Evolutionary conservation across 1,140 invertebrate species (phyloP).

Genomic region (Drosophila lacertosa): DNA sequence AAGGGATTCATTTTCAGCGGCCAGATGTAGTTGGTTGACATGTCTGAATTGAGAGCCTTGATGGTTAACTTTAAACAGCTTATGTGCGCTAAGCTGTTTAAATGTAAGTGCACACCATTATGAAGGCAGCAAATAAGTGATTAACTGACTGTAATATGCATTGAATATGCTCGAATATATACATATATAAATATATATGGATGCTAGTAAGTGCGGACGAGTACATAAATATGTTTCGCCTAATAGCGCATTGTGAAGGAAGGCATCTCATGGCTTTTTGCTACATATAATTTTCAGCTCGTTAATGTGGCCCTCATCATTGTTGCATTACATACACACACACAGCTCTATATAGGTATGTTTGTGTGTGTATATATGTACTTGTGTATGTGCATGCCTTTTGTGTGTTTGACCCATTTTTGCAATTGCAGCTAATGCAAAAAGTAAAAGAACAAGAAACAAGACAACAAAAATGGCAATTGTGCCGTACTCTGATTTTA

Average conservation of each 20-base stretch:
- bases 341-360: not conserved
- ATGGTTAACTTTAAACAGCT: too few species aligned
- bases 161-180: slow-evolving; percentile 8
- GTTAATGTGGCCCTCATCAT: slow-evolving; percentile 44
- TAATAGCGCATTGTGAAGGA: slow-evolving; percentile 22
- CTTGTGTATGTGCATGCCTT: slow-evolving; percentile 26
- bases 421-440: slow-evolving; percentile 28
- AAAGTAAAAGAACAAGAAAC: too few species aligned
- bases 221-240: slow-evolving; percentile 32
- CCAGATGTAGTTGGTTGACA: too few species aligned
- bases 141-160: slow-evolving; percentile 1
- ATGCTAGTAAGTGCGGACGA: slow-evolving; percentile 2
- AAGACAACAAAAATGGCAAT: slow-evolving; percentile 21
- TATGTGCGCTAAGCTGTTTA: too few species aligned
- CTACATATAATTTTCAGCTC: slow-evolving; percentile 17
- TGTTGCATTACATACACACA: slow-evolving; percentile 10
- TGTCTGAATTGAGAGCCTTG: too few species aligned
- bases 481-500: not conserved
- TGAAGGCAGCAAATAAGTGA: too few species aligned
- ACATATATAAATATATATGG: too few species aligned
- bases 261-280: slow-evolving; percentile 24
- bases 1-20: too few species aligned
- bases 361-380: slow-evolving; percentile 7
- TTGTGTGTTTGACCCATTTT: slow-evolving; percentile 59
- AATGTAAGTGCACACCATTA: too few species aligned